Evolutionary conservation across 1,140 invertebrate species (phyloP).

Genomic region (Tetraneura akinire): DNA sequence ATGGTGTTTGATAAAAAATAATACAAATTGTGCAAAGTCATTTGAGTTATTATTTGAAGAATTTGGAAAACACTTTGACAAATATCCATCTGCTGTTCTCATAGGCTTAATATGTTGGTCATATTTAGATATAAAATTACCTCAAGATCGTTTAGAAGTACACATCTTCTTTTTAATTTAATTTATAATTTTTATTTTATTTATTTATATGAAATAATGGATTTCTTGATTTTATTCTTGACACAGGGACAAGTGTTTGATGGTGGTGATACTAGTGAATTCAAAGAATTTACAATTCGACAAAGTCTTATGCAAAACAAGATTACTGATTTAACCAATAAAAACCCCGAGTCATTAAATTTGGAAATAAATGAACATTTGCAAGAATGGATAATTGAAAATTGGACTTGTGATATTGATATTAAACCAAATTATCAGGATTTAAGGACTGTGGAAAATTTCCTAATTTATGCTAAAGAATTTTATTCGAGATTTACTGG

Average conservation of each 20-base stretch:
- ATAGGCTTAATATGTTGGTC: slow-evolving; percentile 34
- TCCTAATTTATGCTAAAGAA: slow-evolving; percentile 1
- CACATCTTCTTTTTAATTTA: neutral
- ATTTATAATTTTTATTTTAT: no score
- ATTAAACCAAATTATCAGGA: neutral
- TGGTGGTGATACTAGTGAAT: slow-evolving; percentile 27
- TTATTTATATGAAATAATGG: no score
- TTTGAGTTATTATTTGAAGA: slow-evolving; percentile 37
- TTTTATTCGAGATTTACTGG: neutral
- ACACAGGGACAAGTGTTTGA: slow-evolving; percentile 37
- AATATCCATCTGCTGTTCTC: slow-evolving; percentile 18
- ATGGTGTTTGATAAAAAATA: slow-evolving; percentile 18
- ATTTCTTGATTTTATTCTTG: neutral
- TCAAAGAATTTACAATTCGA: slow-evolving; percentile 23
- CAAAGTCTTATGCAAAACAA: neutral
- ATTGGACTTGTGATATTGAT: neutral
- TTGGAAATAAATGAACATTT: neutral
- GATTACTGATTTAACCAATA: neutral
- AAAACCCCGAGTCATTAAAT: neutral
- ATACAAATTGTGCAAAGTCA: slow-evolving; percentile 18
- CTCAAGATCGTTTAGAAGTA: slow-evolving; percentile 25
- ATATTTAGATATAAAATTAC: slow-evolving; percentile 1
- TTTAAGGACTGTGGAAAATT: neutral
- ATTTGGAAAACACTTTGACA: slow-evolving; percentile 14
- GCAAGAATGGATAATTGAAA: slow-evolving; percentile 21